These are phyloP conservation scores for Heterocephalus glaber DNA, from an alignment of 2,113 vertebrate species.

Conservation along the genomic window DNA sequence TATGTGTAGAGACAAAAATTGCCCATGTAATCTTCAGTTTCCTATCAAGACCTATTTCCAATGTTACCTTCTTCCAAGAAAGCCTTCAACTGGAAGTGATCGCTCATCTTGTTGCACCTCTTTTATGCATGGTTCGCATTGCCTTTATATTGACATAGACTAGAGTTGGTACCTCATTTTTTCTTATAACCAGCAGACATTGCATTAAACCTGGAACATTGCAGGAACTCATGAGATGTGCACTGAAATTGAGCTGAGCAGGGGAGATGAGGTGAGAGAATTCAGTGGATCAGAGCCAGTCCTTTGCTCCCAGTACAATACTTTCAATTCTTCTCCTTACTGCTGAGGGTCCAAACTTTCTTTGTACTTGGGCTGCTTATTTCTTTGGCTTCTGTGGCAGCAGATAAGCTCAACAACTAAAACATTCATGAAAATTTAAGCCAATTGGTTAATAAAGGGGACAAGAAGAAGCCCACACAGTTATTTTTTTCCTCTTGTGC, in stretches of 20 bases:
- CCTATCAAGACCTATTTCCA: background rate
- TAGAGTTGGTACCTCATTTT: background rate
- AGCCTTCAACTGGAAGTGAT: background rate
- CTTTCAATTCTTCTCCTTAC: background rate
- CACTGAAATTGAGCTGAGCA: background rate
- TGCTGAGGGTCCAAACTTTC: background rate
- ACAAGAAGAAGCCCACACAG: background rate
- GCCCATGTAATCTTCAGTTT: background rate
- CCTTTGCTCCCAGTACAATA: background rate
- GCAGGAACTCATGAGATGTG: background rate
- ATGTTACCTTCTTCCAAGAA: background rate
- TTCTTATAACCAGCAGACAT: background rate
- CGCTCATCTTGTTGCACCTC: background rate
- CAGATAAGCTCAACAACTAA: background rate
- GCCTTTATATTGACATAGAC: background rate
- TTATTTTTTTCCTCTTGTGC: background rate
- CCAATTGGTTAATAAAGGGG: slow-evolving; percentile 40
- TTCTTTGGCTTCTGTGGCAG: background rate
- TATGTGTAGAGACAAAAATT: background rate
- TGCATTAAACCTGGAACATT: background rate
- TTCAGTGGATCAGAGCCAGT: background rate
- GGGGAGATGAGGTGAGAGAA: background rate
- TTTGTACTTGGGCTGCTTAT: background rate
- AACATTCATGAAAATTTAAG: slow-evolving; percentile 26
- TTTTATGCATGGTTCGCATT: background rate